Evolutionary conservation across 2,888 invertebrate species (phyloP), one percentile per base, ranked within the genome.

Genomic region (Notocelia uddmanniana): DNA sequence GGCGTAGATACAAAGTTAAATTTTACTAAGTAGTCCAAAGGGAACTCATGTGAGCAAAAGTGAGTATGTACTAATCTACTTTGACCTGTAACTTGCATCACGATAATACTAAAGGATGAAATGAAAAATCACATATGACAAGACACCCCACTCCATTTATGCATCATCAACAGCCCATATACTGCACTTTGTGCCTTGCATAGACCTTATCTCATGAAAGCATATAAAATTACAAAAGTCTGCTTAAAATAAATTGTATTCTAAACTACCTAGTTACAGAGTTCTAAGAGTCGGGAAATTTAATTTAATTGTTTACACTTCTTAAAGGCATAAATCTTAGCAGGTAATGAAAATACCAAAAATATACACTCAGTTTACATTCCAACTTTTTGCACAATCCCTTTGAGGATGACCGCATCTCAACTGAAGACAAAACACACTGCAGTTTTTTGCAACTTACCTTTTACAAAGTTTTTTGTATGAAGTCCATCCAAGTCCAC

Each of bases 391-490:
- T 52, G 21, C 37, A 37, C 37, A 34, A 10, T 64, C 19, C 21
- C 52, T 64, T 54, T 52, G 34, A 34, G 9, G 10, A 64, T 11
- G 21, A 37, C 64, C 52, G 52, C 52, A 3, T 19, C 10, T 6
- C 26, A 6, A 15, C 52, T 37, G 37, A 64, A 54, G 52, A 54
- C 52, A 64, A 64, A 64, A 64, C 60, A 23, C 8, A 37, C 41
- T 15, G 21, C 21, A n/a, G 63, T 63, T 63, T 31, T 31, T 52
- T 63, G 10, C 50, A 52, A 63, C 11, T n/a, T 34, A 52, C 34
- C 37, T 64, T 54, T 64, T 54, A 64, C 52, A 10, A 37, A 19
- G 6, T 37, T 50, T 23, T n/a, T 37, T 54, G 64, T 54, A 64
- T 37, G 52, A 64, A 64, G 18, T 52, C 23, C 64, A 37, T 23